A percentile compares a stretch with the other conserved stretches of the same genome.
Evolutionary conservation across 2,888 invertebrate genomes (phyloP).

Genomic region (Elysia crispata): DNA sequence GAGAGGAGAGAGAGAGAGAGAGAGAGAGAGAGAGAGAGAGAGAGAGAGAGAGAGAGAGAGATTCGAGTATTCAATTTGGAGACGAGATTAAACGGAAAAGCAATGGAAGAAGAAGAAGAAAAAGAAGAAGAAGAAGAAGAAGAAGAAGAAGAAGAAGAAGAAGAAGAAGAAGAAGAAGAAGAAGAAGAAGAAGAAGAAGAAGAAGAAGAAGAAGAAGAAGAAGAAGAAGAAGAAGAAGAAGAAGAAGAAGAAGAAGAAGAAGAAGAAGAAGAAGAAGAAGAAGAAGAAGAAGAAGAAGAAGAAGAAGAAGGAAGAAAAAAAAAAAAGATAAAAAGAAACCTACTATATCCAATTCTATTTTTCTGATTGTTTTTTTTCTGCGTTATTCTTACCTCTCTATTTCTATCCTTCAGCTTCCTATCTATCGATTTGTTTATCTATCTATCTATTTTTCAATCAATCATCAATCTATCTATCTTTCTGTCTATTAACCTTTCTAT

Average conservation of each 20-base stretch:
- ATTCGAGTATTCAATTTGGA: not conserved
- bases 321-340: too few relatives aligned
- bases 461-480: too few relatives aligned
- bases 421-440: too few relatives aligned
- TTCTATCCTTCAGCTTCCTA: too few relatives aligned
- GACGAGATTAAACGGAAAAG: too few relatives aligned
- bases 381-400: too few relatives aligned
- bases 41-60: not conserved
- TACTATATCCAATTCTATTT: too few relatives aligned
- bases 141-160: not conserved
- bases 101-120: not conserved
- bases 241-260: not conserved
- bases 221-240: not conserved
- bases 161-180: not conserved
- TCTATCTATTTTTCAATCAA: too few relatives aligned
- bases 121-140: not conserved
- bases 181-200: not conserved
- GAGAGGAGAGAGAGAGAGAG: constrained; percentile 2
- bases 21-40: constrained; percentile 1
- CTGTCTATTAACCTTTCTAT: too few relatives aligned
- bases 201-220: too few relatives aligned
- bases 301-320: too few relatives aligned
- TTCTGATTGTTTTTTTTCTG: too few relatives aligned
- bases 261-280: not conserved
- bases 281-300: constrained; percentile 3